Base-by-base conservation (phyloP, 2,113 vertebrate genomes). In the Miniopterus natalensis region DNA sequence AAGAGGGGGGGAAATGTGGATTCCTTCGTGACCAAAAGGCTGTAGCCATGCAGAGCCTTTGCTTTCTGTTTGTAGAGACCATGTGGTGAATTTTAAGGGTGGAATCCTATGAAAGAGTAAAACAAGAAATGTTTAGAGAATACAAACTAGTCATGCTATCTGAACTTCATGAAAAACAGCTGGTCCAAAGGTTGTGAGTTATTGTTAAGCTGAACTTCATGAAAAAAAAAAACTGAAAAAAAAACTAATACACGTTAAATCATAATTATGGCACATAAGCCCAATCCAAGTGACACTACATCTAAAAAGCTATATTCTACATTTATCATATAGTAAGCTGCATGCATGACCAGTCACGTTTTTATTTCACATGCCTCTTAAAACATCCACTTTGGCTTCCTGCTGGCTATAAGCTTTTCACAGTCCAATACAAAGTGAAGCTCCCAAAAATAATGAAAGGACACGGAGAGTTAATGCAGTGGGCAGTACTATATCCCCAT, bases 371-470 rank as follows among this genome's bases (percentile, higher is more conserved):
- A 9, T 77, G 55, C 7, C 5, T 96, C 70, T 91, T 74, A 92
- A 92, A 96, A 95, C 6, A 77, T n/a, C 63, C 80, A 68, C 83
- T 86, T 75, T 63, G 36, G 53, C 88, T 93, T 77, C 70, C 88
- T 47, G 95, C 70, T 68, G 47, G 51, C 45, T 47, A 2, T 42
- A 91, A 83, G 86, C 23, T 88, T 95, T 84, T 91, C 25, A 86
- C 15, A 29, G 59, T 47, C 66, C 47, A 94, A 53, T 83, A 85
- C 18, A 74, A 75, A 93, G 23, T 29, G 45, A 95, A 89, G 55
- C 63, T 61, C 68, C 49, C 74, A 87, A 93, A 94, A 96, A 95
- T 73, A 96, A 97, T 63, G 36, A 93, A 90, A 84, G 25, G 25
- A 65, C 55, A 85, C 31, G 49, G 92, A 45, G 3, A 20, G 61